Evolutionary conservation across 2,888 invertebrate species (phyloP), one percentile per base, ranked within the genome.

Genomic region (Xestoiulus laeticollis): DNA sequence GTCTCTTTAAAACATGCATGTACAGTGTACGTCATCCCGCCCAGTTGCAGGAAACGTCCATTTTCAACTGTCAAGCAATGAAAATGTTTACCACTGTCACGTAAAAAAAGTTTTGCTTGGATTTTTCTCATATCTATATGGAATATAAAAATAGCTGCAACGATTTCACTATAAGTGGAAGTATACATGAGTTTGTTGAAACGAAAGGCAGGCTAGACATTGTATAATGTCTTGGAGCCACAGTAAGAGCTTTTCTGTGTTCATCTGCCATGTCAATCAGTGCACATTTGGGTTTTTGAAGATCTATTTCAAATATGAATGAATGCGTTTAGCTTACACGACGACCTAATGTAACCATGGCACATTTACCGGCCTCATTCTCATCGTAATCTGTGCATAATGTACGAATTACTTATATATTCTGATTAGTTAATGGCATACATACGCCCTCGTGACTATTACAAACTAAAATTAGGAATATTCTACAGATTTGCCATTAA

Each of bases 211-310:
- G 78, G 30, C 78, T 78, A 78, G 78, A 78, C 78, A 30, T 32
- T 78, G 78, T 78, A 16, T 78, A 78, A 78, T 78, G 30, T 78
- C 78, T 78, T 32, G 78, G 78, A 78, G 78, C 78, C 78, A 32
- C 30, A 14, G 78, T 78, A 78, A 78, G 78, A 32, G 78, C 78
- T 78, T 78, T 78, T 78, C 78, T 78, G 26, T 78, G 78, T 78
- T 78, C 78, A 78, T 78, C 78, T 78, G 78, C 78, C 78, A 78
- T 78, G 78, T 78, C 78, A 78, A 30, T 78, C 78, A 30, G 78
- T 78, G 78, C 78, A 78, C 78, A 30, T 78, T 78, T 78, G 30
- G 12, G 30, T 78, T 78, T 78, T 78, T 78, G 78, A 78, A 30
- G 78, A 78, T 78, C 78, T 30, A 78, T 78, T 78, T 78, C 78